Percentiles rank a stretch among this genome's conserved stretches.
phyloP scores from a whole-genome alignment of 2,888 invertebrate genomes.

The Mystacides longicornis region DNA sequence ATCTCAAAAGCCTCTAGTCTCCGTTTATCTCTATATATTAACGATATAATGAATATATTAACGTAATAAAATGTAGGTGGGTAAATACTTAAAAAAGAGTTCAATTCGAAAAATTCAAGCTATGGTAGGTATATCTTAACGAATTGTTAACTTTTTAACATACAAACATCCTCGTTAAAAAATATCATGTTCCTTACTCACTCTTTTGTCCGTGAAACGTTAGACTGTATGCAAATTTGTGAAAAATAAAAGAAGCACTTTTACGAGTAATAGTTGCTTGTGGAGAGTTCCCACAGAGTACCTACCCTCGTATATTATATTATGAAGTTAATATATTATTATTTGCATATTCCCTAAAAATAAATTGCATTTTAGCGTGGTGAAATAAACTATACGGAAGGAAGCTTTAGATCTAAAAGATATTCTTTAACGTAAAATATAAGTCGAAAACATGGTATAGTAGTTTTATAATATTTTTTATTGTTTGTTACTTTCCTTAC shows the following conservation, averaged over 20 bases:
- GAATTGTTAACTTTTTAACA: neutral
- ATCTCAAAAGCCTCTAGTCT: no score
- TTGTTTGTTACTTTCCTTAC: no score
- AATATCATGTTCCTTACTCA: slow-evolving; percentile 5
- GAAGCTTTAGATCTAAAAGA: neutral
- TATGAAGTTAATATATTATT: no score
- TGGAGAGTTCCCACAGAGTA: neutral
- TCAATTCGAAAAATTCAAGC: no score
- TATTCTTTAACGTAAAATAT: neutral
- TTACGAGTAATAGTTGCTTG: neutral
- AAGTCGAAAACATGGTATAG: no score
- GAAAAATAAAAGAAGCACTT: slow-evolving; percentile 1
- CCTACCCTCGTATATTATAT: neutral
- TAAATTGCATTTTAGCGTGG: neutral
- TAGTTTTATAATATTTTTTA: no score
- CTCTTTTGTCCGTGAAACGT: slow-evolving; percentile 8
- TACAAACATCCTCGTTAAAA: slow-evolving; percentile 9
- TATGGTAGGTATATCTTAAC: neutral
- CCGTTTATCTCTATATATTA: no score
- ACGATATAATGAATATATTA: no score
- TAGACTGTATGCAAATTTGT: slow-evolving; percentile 14
- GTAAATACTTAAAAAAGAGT: no score
- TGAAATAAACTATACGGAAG: neutral
- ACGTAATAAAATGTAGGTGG: no score
- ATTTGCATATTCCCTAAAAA: neutral